Conservation (phyloP, 2,113 vertebrate genomes). For the Vulpes lagopus region DNA sequence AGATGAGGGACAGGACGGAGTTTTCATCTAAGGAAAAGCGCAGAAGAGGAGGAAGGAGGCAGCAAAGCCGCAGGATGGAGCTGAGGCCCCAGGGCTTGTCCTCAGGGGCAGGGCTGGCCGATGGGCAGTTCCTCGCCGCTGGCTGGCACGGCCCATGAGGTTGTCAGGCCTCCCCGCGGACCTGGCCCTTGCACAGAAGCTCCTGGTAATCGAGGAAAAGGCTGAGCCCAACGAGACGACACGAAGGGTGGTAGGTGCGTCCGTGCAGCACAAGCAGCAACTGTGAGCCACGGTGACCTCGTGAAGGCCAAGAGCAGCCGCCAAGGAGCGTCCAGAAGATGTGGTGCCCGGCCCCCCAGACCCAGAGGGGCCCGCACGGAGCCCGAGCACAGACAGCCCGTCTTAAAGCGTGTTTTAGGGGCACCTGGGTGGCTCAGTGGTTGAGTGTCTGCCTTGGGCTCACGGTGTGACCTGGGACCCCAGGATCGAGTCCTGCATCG, state of each 20-base stretch:
- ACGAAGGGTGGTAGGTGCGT: background rate
- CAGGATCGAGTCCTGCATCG: no score
- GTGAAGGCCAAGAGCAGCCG: fast-evolving
- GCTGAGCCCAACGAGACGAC: background rate
- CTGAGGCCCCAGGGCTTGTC: fast-evolving
- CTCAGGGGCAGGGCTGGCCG: fast-evolving
- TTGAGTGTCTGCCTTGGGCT: background rate
- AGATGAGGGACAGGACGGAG: no score
- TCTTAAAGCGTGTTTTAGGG: background rate
- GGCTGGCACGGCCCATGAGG: fast-evolving
- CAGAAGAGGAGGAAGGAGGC: background rate
- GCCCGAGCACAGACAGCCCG: background rate
- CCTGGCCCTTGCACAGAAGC: background rate
- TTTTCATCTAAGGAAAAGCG: background rate
- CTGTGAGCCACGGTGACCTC: fast-evolving
- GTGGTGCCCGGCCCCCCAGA: no score
- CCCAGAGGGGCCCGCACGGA: background rate
- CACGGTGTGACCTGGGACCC: no score
- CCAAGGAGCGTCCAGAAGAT: background rate
- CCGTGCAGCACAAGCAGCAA: background rate
- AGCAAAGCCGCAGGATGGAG: no score
- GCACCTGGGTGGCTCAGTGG: background rate
- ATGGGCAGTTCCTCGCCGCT: fast-evolving
- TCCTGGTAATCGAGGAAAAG: no score
- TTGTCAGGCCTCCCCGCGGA: fast-evolving